Conservation (phyloP, 2,113 vertebrate species). For the Hippocampus guttulatus region DNA sequence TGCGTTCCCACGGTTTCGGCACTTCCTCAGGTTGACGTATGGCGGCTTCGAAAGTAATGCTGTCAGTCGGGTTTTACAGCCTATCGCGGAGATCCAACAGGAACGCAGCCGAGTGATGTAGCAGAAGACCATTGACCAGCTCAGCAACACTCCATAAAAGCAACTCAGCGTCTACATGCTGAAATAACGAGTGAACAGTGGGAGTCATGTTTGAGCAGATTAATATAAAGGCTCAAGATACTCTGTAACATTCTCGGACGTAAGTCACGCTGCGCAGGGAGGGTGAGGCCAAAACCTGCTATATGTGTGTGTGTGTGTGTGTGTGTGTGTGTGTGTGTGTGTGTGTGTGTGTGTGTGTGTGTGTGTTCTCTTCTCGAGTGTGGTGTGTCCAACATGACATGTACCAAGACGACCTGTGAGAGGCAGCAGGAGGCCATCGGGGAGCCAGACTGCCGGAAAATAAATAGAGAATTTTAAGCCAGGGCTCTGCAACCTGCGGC, state of each 20-base stretch:
- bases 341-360: too few species aligned
- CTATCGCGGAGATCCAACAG: constrained; percentile 60
- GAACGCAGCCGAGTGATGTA: constrained; percentile 37
- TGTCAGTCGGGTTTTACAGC: constrained; percentile 57
- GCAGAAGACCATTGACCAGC: constrained; percentile 32
- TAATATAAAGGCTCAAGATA: not conserved
- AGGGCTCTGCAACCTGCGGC: too few species aligned
- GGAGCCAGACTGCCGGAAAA: too few species aligned
- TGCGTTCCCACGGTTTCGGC: constrained; percentile 58
- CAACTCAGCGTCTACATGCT: constrained; percentile 21
- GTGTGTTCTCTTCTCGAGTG: too few species aligned
- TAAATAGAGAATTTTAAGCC: too few species aligned
- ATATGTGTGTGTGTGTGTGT: constrained; percentile 1
- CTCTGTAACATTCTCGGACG: not conserved
- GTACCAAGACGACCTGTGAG: too few species aligned
- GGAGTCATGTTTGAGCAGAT: constrained; percentile 54
- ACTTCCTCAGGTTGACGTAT: constrained; percentile 52
- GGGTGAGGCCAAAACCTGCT: constrained; percentile 41
- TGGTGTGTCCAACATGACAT: too few species aligned
- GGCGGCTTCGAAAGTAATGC: constrained; percentile 56
- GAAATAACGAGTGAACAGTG: constrained; percentile 36
- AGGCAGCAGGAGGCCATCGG: too few species aligned
- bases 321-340: too few species aligned
- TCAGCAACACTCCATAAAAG: constrained; percentile 64
- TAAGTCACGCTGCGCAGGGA: constrained; percentile 22